phyloP scores from a whole-genome alignment of 2,888 invertebrate genomes.

The Ochropacha duplaris region DNA sequence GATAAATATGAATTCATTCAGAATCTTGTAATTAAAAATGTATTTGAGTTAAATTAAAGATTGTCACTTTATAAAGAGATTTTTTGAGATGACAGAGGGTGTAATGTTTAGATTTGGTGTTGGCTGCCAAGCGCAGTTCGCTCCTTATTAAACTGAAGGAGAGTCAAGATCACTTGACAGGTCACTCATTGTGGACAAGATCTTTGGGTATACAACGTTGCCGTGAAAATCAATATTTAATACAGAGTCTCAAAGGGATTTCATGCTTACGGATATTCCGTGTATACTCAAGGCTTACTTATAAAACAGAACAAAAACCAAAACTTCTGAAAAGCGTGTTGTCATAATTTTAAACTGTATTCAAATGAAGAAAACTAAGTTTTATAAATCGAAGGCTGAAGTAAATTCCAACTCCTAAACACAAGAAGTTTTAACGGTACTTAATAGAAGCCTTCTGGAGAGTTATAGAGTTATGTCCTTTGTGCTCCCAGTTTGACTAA shows the following conservation, averaged over 20 bases:
- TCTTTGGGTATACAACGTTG: slow-evolving; percentile 48
- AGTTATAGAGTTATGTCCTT: slow-evolving; percentile 42
- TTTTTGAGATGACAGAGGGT: slow-evolving; percentile 9
- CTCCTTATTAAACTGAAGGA: slow-evolving; percentile 70
- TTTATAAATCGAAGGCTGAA: slow-evolving; percentile 24
- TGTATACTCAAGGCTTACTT: neutral
- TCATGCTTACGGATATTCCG: slow-evolving; percentile 10
- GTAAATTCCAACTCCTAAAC: slow-evolving; percentile 23
- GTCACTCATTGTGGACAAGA: slow-evolving; percentile 65
- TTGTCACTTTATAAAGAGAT: slow-evolving; percentile 44
- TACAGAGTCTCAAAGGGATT: slow-evolving; percentile 25
- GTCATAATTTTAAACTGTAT: neutral
- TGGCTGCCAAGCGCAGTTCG: slow-evolving; percentile 58
- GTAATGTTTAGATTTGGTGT: slow-evolving; percentile 28
- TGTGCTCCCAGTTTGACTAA: slow-evolving; percentile 31
- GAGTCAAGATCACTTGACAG: slow-evolving; percentile 69
- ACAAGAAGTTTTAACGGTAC: slow-evolving; percentile 43
- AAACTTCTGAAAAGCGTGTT: neutral
- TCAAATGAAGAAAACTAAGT: slow-evolving; percentile 12
- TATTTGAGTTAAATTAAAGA: slow-evolving; percentile 25
- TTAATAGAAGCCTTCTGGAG: slow-evolving; percentile 43
- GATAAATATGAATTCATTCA: neutral
- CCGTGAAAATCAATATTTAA: slow-evolving; percentile 47
- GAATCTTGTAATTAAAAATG: neutral
- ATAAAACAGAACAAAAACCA: too few relatives aligned